These are phyloP conservation scores for Plutomurus gul DNA, from an alignment of 1,140 invertebrate genomes.

Conservation along the genomic window DNA sequence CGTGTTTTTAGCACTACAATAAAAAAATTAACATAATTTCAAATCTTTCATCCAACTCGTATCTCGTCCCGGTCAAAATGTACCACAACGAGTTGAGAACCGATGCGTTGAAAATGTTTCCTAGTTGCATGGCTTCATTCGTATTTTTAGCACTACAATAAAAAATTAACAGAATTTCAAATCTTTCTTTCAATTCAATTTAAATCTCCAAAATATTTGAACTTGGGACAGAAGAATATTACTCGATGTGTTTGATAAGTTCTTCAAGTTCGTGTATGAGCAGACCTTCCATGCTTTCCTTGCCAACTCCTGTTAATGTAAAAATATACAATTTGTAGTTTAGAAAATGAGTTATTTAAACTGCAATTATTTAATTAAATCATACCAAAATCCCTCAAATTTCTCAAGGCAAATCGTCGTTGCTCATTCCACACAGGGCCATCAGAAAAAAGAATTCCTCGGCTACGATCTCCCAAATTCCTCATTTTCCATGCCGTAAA, in stretches of 20 bases:
- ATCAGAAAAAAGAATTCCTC: constrained; percentile 36
- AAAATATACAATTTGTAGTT: too few relatives aligned
- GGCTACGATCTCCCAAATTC: constrained; percentile 25
- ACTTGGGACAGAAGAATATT: too few relatives aligned
- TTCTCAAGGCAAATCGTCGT: constrained; percentile 26
- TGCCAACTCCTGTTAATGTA: too few relatives aligned
- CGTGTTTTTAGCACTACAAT: too few relatives aligned
- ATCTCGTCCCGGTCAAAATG: constrained; percentile 41
- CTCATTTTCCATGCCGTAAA: constrained; percentile 22
- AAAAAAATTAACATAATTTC: too few relatives aligned
- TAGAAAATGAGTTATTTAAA: too few relatives aligned
- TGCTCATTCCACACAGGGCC: constrained; percentile 38
- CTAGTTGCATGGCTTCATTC: constrained; percentile 13
- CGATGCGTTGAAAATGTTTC: constrained; percentile 36
- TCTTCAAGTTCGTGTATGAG: constrained; percentile 22
- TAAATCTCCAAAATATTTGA: too few relatives aligned
- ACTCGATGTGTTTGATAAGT: constrained; percentile 27
- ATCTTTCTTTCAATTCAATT: constrained; percentile 46
- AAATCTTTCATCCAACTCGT: constrained; percentile 45
- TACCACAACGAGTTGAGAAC: constrained; percentile 47
- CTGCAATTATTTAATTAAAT: too few relatives aligned
- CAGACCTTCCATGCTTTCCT: constrained; percentile 35
- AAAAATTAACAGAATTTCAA: too few relatives aligned
- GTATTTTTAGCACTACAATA: too few relatives aligned
- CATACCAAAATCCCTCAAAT: constrained; percentile 33